phyloP scores from a whole-genome alignment of 2,797 vertebrate genomes.

The Erethizon dorsatum region DNA sequence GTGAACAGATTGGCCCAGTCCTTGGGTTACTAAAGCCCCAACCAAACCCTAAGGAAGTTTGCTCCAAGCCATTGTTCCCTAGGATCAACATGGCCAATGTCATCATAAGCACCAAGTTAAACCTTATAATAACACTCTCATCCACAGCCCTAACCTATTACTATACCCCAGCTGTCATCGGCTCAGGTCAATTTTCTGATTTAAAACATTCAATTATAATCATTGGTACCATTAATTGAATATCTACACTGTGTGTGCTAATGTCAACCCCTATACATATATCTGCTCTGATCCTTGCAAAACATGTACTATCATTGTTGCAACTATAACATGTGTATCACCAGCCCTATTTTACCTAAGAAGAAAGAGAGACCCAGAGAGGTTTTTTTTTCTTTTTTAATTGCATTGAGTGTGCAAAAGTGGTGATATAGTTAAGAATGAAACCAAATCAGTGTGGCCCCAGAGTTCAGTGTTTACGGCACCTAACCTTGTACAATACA shows the following conservation, averaged over 20 bases:
- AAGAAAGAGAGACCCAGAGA: constrained; percentile 12
- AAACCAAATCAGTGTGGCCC: background rate
- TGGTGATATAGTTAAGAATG: constrained; percentile 16
- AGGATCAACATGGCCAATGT: background rate
- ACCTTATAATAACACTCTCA: background rate
- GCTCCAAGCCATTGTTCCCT: background rate
- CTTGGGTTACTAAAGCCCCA: background rate
- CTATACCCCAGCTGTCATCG: background rate
- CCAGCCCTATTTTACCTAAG: background rate
- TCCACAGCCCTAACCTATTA: background rate
- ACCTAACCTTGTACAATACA: background rate
- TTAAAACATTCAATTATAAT: background rate
- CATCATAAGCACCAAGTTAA: background rate
- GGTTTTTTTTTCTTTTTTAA: background rate
- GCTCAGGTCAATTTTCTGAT: background rate
- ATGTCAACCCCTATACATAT: background rate
- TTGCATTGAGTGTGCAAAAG: background rate
- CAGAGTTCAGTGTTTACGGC: background rate
- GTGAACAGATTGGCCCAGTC: background rate
- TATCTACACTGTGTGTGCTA: background rate
- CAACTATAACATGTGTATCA: background rate
- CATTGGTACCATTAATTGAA: background rate
- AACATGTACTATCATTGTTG: background rate
- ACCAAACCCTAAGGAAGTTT: background rate
- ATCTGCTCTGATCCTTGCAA: background rate